These are phyloP conservation scores for Epicampocera succincta DNA, from an alignment of 2,888 invertebrate species.

Conservation along the genomic window DNA sequence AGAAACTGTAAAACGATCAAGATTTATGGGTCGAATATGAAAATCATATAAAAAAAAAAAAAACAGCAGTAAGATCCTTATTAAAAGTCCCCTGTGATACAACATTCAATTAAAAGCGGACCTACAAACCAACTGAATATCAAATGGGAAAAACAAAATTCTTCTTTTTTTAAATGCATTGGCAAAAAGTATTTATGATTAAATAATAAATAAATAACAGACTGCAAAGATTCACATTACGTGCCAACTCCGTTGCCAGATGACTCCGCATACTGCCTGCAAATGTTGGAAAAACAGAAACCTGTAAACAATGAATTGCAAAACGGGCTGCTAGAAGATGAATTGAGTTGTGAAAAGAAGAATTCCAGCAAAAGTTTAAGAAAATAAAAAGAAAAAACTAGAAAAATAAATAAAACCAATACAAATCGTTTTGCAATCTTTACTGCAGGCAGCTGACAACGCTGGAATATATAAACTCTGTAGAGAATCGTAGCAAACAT, in stretches of 20 bases:
- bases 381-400: neutral
- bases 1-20: neutral
- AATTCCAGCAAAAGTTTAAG: neutral
- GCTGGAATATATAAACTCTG: neutral
- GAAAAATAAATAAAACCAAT: neutral
- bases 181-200: neutral
- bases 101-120: neutral
- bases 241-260: conserved; percentile 10
- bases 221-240: neutral
- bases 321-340: conserved; percentile 21
- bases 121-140: neutral
- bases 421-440: conserved; percentile 29
- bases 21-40: neutral
- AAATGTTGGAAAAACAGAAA: neutral
- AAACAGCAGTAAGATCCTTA: neutral
- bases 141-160: conserved; percentile 13
- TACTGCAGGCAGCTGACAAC: conserved; percentile 10
- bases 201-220: conserved; percentile 16
- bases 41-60: neutral
- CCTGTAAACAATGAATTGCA: conserved; percentile 28
- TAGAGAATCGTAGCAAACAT: conserved; percentile 1
- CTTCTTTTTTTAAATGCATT: conserved; percentile 2
- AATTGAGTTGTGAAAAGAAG: conserved; percentile 61
- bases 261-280: conserved; percentile 6
- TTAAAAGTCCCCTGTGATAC: conserved; percentile 9